Percentiles rank a stretch among this genome's conserved stretches.
Evolutionary conservation across 2,113 vertebrate species (phyloP).

Genomic region (Montifringilla adamsi): DNA sequence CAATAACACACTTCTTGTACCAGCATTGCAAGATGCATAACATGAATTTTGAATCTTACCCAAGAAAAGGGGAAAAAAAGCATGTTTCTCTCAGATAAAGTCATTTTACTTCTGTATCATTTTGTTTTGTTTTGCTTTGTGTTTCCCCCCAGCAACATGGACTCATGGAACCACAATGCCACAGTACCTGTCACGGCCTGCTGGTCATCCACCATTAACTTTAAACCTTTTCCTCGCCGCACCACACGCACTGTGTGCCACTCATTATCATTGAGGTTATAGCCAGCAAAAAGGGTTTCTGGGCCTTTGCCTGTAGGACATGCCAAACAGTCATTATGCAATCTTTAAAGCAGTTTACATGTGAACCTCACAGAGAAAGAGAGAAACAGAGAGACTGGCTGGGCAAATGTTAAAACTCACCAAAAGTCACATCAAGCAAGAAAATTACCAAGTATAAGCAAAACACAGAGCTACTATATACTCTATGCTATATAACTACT

Average conservation of each 20-base stretch:
- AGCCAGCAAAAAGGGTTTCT: slow-evolving; percentile 97
- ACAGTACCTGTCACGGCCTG: slow-evolving; percentile 83
- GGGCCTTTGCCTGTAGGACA: slow-evolving; percentile 99
- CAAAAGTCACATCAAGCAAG: slow-evolving; percentile 64
- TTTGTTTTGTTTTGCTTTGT: background rate
- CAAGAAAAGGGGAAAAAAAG: background rate
- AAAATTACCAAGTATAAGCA: slow-evolving; percentile 56
- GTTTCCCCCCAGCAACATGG: background rate
- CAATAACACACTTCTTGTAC: background rate
- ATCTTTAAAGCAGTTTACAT: slow-evolving; percentile 67
- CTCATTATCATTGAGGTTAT: slow-evolving; percentile 99
- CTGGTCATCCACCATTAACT: slow-evolving; percentile 95
- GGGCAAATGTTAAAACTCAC: slow-evolving; percentile 66
- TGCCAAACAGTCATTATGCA: slow-evolving; percentile 92
- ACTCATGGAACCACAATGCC: background rate
- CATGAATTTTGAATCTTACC: background rate
- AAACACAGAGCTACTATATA: slow-evolving; percentile 26
- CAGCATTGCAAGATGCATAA: background rate
- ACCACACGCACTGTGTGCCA: slow-evolving; percentile 99
- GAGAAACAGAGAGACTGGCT: slow-evolving; percentile 62
- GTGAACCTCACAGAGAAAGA: slow-evolving; percentile 77
- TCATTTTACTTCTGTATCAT: background rate
- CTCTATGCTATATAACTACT: background rate
- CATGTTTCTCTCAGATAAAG: background rate
- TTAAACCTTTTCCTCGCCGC: slow-evolving; percentile 94